These are phyloP conservation scores for Teleiodes luculella DNA, from an alignment of 2,888 invertebrate genomes.

Conservation along the genomic window DNA sequence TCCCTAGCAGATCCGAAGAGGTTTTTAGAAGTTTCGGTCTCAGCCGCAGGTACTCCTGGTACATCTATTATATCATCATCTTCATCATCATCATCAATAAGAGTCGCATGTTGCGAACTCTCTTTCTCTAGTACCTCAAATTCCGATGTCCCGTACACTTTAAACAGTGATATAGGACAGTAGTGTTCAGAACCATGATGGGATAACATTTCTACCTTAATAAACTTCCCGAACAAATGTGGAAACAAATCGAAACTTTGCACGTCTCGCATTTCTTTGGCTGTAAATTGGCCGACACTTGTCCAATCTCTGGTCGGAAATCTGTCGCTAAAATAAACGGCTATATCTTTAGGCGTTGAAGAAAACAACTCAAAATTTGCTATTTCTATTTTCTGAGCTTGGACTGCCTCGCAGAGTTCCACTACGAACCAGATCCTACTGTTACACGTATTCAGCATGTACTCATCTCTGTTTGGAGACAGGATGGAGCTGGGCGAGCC, in stretches of 20 bases:
- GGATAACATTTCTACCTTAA: constrained; percentile 93
- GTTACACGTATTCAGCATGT: constrained; percentile 97
- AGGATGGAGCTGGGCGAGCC: constrained; percentile 91
- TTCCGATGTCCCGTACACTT: constrained; percentile 95
- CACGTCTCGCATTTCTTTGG: constrained; percentile 90
- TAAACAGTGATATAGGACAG: constrained; percentile 97
- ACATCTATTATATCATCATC: constrained; percentile 82
- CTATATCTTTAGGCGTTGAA: constrained; percentile 95
- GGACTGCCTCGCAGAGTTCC: constrained; percentile 98
- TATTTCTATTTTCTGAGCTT: constrained; percentile 95
- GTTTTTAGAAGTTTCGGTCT: constrained; percentile 81
- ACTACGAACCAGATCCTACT: constrained; percentile 96
- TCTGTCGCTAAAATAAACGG: constrained; percentile 91
- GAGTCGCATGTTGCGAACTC: constrained; percentile 81
- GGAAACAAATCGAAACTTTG: constrained; percentile 91
- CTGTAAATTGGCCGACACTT: constrained; percentile 90
- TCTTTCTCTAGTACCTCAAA: constrained; percentile 93
- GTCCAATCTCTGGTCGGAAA: constrained; percentile 96
- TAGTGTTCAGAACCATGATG: constrained; percentile 98
- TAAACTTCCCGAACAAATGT: constrained; percentile 91
- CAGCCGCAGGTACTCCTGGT: constrained; percentile 63
- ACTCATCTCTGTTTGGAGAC: constrained; percentile 95
- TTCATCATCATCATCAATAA: constrained; percentile 83
- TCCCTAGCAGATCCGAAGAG: constrained; percentile 92
- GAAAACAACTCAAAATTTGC: constrained; percentile 99